Base-by-base conservation (phyloP, 2,797 vertebrate species). In the Helostoma temminkii region DNA sequence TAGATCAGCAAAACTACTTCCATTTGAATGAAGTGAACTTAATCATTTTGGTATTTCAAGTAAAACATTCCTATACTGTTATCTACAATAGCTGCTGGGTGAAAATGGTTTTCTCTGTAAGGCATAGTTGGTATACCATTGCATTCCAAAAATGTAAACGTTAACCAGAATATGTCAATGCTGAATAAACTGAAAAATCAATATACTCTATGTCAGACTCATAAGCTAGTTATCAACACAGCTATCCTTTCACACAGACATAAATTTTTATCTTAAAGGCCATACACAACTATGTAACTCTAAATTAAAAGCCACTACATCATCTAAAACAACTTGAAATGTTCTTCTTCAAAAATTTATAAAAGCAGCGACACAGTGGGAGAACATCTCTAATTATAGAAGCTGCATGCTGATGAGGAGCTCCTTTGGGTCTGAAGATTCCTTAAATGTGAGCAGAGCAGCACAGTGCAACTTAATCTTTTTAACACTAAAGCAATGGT, bases 381-480 rank as follows among this genome's bases (percentile, higher is more conserved):
- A 78, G 48, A 65, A 71, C 42, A 56, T 57, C 46, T 79, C 76
- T 80, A 84, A 84, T 88, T 85, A 85, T 71, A 83, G 81, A 63
- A 46, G 19, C 53, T 66, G 66, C 64, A 78, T 60, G 50, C 53
- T 24, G 47, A 9, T 50, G 69, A 74, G 68, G 48, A 63, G 58
- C 57, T 83, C 79, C 74, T 74, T 11, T 61, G 71, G 74, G 87
- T 37, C 65, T 37, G 53, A 49, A 74, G 73, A 43, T 66, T 76
- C 76, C 68, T 53, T 74, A 55, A 74, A 82, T 52, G 55, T 48
- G 58, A 62, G 55, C 43, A 52, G 47, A 66, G 65, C 41, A 36
- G 58, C 28, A 52, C 26, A 54, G 66, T 50, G 60, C 52, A 54
- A 30, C 54, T 66, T 66, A 16, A 78, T 69, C 68, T 68, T 26